These are phyloP conservation scores for Leptinotarsa haldemani DNA, from an alignment of 2,888 invertebrate genomes.

Conservation along the genomic window DNA sequence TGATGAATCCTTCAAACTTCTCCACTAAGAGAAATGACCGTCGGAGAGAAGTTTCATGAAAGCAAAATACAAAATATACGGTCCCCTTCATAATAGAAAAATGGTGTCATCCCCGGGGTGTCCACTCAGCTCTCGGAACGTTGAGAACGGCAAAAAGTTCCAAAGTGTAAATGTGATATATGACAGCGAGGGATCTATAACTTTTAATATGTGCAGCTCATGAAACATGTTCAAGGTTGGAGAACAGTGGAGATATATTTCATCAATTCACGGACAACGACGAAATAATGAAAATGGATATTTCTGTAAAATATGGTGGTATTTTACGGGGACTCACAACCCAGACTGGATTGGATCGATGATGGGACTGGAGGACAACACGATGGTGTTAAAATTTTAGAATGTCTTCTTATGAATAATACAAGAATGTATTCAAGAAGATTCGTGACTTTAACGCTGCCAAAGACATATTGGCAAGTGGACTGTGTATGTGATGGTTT, in stretches of 20 bases:
- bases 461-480: too few species aligned
- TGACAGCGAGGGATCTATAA: constrained; percentile 49
- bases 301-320: background rate
- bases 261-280: background rate
- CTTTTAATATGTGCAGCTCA: constrained; percentile 49
- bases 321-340: background rate
- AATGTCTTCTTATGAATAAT: too few species aligned
- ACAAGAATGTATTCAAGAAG: too few species aligned
- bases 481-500: too few species aligned
- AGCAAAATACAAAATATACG: background rate
- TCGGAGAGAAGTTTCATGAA: background rate
- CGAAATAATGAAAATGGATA: constrained; percentile 4
- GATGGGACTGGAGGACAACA: too few species aligned
- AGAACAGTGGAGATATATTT: background rate
- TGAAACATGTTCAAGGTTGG: constrained; percentile 36
- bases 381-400: too few species aligned
- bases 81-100: constrained; percentile 33
- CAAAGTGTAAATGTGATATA: constrained; percentile 48
- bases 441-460: too few species aligned
- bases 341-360: too few species aligned
- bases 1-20: too few species aligned
- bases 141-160: constrained; percentile 36
- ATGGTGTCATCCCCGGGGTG: constrained; percentile 35
- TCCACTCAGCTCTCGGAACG: constrained; percentile 28
- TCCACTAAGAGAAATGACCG: background rate